A percentile compares a stretch with the other conserved stretches of the same genome.
These are phyloP conservation scores for Apodemus agrarius DNA, from an alignment of 2,797 vertebrate species.

Conservation along the genomic window DNA sequence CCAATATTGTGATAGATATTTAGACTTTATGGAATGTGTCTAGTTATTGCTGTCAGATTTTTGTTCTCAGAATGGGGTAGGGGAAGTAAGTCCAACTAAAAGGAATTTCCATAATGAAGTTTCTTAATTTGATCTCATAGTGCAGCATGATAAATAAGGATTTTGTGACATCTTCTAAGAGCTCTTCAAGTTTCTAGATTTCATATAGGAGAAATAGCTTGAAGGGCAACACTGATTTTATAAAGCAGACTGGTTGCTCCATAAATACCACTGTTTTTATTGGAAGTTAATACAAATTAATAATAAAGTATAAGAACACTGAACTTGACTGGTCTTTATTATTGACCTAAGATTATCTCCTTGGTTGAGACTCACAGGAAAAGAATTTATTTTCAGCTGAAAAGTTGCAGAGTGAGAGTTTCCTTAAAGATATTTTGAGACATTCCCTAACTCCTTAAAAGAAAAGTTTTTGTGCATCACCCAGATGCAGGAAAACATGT, in stretches of 20 bases:
- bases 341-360: not conserved
- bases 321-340: conserved; percentile 39
- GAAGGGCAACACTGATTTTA: not conserved
- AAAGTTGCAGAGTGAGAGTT: not conserved
- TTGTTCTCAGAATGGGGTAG: conserved; percentile 10
- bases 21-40: not conserved
- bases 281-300: not conserved
- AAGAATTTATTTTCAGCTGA: conserved; percentile 15
- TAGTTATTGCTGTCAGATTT: conserved; percentile 6
- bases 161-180: conserved; percentile 16
- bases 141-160: not conserved
- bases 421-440: conserved; percentile 51
- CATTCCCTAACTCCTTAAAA: conserved; percentile 19
- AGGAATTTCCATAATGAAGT: not conserved
- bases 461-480: conserved; percentile 34
- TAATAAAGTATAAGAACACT: not conserved
- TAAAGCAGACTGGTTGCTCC: not conserved
- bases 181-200: conserved; percentile 25
- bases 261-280: conserved; percentile 18
- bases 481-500: conserved; percentile 68
- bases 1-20: conserved; percentile 3
- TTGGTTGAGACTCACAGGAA: conserved; percentile 40
- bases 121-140: conserved; percentile 28
- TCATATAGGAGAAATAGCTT: not conserved
- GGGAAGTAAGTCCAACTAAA: not conserved